Base-by-base conservation (phyloP, 1,140 invertebrate genomes). In the Mercenaria mercenaria region DNA sequence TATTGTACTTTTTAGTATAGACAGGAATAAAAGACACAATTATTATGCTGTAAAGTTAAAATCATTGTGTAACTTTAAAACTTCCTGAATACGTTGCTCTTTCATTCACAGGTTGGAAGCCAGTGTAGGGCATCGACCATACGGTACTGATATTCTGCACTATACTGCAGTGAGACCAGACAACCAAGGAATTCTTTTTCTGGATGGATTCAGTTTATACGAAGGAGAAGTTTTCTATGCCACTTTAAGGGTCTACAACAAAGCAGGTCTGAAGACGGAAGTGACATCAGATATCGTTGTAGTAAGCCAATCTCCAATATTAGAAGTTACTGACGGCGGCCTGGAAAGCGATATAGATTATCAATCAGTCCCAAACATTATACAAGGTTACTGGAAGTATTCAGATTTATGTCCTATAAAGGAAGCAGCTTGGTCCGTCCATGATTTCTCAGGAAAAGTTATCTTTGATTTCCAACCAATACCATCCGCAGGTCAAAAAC, bases 351-450 rank as follows among this genome's bases (percentile, higher is more conserved):
- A 86, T 77, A 64, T 86, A 34, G 84, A 86, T 76, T 86, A 26
- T 18, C 84, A 86, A 34, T 77, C 84, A 26, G 15, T 39, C 0
- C 50, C 39, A 20, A 77, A 76, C 26, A 23, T 86, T 43, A 76
- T 86, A 20, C 69, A 86, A 77, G 84, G 84, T 15, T 0, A 29
- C 6, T 86, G 84, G 84, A 50, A 86, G 26, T 86, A 86, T 77
- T 76, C 84, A 26, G 84, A 86, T 37, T 4, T 41, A 18, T 86
- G 84, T 61, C 84, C 84, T n/a, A 61, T 86, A 34, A 43, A 29
- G 2, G 69, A 76, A 41, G 84, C 69, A 3, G n/a, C 39, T 8
- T 86, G 84, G 84, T 76, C 67, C 23, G 56, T 77, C 23, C 32
- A 13, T 39, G 72, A 76, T 56, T 32, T 77, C 10, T 34, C 50